Base-by-base conservation (phyloP, 2,797 vertebrate species). In the Thalassophryne amazonica region DNA sequence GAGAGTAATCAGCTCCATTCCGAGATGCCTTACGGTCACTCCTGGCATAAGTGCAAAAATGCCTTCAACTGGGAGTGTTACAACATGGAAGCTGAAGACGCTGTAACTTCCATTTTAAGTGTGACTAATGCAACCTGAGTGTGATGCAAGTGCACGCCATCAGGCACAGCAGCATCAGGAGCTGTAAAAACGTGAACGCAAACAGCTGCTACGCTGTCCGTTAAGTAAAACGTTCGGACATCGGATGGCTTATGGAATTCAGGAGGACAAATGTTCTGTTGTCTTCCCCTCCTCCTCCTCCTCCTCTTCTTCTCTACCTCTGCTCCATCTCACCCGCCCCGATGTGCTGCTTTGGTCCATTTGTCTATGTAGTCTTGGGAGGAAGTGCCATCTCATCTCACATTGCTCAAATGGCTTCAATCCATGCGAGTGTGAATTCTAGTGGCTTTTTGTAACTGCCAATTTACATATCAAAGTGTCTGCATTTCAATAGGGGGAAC, bases 401-500 rank as follows among this genome's bases (percentile, higher is more conserved):
- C 93, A 92, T 94, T 91, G 92, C 87, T 79, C 93, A 95, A 96
- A 96, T 95, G 95, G 94, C 92, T 94, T 92, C 93, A 93, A 91
- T 94, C 91, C 93, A 90, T 87, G 90, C 92, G 79, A 91, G 94
- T 95, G 94, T 93, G 94, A 95, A 93, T 95, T 93, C 93, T 94
- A 91, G 91, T 90, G 76, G 89, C 90, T 86, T 86, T 86, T 89
- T 94, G 91, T 93, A 93, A 92, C 92, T 88, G 84, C 51, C 67
- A 60, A 98, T 98, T 97, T 96, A 90, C 95, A 98, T 97, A 94
- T 97, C 95, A 98, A 97, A 98, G 96, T 92, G 91, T 91, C 87
- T 88, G 91, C 85, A 91, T 91, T 91, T 96, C 93, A 93, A 94
- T 93, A 86, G 93, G 91, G 91, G 91, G 91, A 95, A 94, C 91